Conservation (phyloP, 2,113 vertebrate species). For the Turdus rufiventris region DNA sequence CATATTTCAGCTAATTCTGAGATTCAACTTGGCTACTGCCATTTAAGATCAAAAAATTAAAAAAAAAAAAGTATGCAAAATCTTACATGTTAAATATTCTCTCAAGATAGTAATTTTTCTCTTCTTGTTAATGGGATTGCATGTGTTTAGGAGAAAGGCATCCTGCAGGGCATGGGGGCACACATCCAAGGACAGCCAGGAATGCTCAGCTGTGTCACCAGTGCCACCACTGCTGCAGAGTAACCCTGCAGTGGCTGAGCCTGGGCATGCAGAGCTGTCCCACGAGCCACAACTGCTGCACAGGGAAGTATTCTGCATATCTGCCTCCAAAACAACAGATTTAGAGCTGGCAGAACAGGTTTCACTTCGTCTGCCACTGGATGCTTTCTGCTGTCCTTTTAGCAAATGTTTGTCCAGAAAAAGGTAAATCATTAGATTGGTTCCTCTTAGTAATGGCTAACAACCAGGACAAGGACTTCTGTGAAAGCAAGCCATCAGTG, state of each 20-base stretch:
- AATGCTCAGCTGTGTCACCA: neutral
- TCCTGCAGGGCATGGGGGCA: fast-evolving
- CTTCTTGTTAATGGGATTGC: neutral
- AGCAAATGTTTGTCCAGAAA: neutral
- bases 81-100: neutral
- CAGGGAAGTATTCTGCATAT: neutral
- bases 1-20: neutral
- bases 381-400: neutral
- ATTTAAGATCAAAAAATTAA: neutral
- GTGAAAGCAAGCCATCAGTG: neutral
- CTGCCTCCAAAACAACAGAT: neutral
- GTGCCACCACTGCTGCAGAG: neutral
- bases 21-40: neutral
- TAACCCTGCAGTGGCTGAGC: neutral
- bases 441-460: conserved; percentile 10
- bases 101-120: neutral
- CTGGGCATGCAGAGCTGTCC: neutral
- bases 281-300: neutral
- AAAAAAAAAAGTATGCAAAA: neutral
- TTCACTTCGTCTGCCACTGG: neutral
- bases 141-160: neutral
- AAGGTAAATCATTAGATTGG: conserved; percentile 43
- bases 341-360: neutral
- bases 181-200: neutral
- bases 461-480: neutral